Percentiles rank a stretch among this genome's conserved stretches.
phyloP scores from a whole-genome alignment of 1,140 invertebrate genomes.

The Caerostris extrusa region DNA sequence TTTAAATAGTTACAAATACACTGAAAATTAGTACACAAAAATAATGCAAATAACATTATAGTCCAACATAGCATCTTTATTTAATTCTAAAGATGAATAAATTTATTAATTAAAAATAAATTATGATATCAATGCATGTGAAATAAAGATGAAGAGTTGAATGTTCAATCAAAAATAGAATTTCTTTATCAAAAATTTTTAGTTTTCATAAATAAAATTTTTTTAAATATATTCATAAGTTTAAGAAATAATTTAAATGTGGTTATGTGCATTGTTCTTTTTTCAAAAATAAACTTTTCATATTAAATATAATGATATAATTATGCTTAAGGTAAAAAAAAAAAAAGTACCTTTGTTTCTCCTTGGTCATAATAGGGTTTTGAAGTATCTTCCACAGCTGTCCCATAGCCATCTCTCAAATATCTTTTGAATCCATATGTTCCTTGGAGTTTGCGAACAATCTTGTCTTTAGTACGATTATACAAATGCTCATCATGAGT shows the following conservation, averaged over 20 bases:
- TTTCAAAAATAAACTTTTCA: neutral
- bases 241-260: neutral
- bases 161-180: too few species aligned
- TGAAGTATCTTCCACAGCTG: slow-evolving; percentile 91
- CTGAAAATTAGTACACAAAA: too few species aligned
- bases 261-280: neutral
- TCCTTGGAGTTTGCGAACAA: slow-evolving; percentile 92
- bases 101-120: too few species aligned
- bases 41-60: too few species aligned
- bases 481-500: slow-evolving; percentile 96
- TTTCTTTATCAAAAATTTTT: too few species aligned
- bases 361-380: slow-evolving; percentile 88
- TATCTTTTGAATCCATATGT: slow-evolving; percentile 97
- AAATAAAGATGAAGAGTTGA: too few species aligned
- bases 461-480: slow-evolving; percentile 92
- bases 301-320: neutral
- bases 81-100: too few species aligned
- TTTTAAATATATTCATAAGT: too few species aligned
- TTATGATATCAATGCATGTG: too few species aligned
- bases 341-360: slow-evolving; percentile 85
- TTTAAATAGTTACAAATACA: too few species aligned
- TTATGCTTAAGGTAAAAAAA: neutral
- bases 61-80: too few species aligned
- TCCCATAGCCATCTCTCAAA: slow-evolving; percentile 96
- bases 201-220: too few species aligned